These are phyloP conservation scores for Clanis bilineata DNA, from an alignment of 2,888 invertebrate genomes.

Conservation along the genomic window DNA sequence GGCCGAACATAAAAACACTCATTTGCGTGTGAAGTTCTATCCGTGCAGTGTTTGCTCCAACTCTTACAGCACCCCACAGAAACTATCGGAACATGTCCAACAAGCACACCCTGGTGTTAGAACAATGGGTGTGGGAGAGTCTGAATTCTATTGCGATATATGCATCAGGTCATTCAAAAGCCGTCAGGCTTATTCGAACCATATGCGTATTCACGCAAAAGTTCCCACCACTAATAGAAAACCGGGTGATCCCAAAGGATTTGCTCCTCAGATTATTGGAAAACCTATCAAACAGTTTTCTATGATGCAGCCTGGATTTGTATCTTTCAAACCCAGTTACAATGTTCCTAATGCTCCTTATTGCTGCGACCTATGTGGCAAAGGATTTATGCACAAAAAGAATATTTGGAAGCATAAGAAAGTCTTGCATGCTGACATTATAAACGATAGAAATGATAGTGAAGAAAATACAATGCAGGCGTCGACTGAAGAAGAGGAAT, in stretches of 20 bases:
- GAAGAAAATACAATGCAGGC: slow-evolving; percentile 78
- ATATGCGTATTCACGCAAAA: slow-evolving; percentile 79
- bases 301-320: slow-evolving; percentile 57
- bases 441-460: slow-evolving; percentile 71
- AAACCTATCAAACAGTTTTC: slow-evolving; percentile 69
- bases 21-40: slow-evolving; percentile 85
- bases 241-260: slow-evolving; percentile 63
- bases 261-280: slow-evolving; percentile 69
- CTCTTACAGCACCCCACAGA: slow-evolving; percentile 84
- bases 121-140: slow-evolving; percentile 44
- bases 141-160: slow-evolving; percentile 79
- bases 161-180: slow-evolving; percentile 84
- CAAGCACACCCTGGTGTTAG: slow-evolving; percentile 71
- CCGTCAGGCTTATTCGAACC: slow-evolving; percentile 79
- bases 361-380: slow-evolving; percentile 85
- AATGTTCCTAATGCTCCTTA: slow-evolving; percentile 78
- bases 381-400: slow-evolving; percentile 81
- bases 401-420: slow-evolving; percentile 82
- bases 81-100: slow-evolving; percentile 80
- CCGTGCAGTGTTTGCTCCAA: slow-evolving; percentile 82
- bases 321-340: slow-evolving; percentile 63
- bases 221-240: slow-evolving; percentile 76
- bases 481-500: slow-evolving; percentile 77
- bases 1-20: slow-evolving; percentile 85
- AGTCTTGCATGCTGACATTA: slow-evolving; percentile 74